Conservation (phyloP, 2,888 invertebrate genomes). For the Smittia aterrima region DNA sequence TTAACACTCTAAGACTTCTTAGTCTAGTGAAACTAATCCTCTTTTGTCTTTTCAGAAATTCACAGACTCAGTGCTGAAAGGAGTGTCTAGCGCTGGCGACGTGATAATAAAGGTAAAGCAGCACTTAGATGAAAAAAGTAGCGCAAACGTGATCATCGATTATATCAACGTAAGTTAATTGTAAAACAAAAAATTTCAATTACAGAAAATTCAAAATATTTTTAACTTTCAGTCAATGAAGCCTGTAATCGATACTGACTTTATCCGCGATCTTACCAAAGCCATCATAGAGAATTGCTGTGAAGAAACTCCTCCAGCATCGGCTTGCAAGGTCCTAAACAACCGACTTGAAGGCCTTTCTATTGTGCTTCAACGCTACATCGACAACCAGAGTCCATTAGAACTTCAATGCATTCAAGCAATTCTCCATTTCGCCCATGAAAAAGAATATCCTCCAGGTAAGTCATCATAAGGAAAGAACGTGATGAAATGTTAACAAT, state of each 20-base stretch:
- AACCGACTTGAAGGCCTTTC: slow-evolving; percentile 32
- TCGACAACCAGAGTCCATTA: slow-evolving; percentile 65
- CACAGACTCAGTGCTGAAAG: slow-evolving; percentile 19
- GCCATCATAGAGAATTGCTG: slow-evolving; percentile 25
- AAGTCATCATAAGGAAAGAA: too few relatives aligned
- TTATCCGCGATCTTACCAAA: slow-evolving; percentile 36
- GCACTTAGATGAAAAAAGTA: slow-evolving; percentile 54
- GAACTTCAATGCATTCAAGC: slow-evolving; percentile 84
- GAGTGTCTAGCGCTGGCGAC: slow-evolving; percentile 44
- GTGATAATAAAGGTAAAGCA: slow-evolving; percentile 58
- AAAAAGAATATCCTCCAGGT: slow-evolving; percentile 74
- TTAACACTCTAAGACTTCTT: slow-evolving; percentile 26
- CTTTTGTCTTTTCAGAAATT: slow-evolving; percentile 43
- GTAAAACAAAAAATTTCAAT: neutral
- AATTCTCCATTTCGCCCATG: slow-evolving; percentile 73
- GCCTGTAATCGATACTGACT: slow-evolving; percentile 44
- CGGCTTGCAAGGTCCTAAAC: slow-evolving; percentile 3
- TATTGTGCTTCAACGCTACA: slow-evolving; percentile 64
- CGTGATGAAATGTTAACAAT: too few relatives aligned
- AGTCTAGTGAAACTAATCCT: slow-evolving; percentile 47
- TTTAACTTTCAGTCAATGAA: slow-evolving; percentile 42
- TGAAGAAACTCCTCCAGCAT: slow-evolving; percentile 13
- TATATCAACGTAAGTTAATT: slow-evolving; percentile 62
- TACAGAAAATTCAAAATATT: neutral
- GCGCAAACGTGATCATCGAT: slow-evolving; percentile 59